phyloP scores from a whole-genome alignment of 1,140 invertebrate species.

The Drosophila insularis region DNA sequence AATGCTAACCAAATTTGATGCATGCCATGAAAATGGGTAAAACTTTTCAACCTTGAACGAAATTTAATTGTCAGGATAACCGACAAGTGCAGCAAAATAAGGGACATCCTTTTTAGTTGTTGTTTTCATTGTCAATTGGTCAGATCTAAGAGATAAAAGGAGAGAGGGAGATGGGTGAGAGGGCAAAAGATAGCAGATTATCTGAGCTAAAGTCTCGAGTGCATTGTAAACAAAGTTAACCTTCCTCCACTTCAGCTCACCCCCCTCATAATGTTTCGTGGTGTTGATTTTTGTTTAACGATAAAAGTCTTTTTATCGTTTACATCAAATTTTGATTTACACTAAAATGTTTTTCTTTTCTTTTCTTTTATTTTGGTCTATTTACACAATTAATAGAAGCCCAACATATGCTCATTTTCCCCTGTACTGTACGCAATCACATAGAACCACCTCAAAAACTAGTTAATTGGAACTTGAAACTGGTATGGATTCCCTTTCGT shows the following conservation, averaged over 20 bases:
- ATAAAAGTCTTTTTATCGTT: conserved; percentile 37
- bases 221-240: conserved; percentile 3
- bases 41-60: conserved; percentile 23
- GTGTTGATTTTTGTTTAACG: conserved; percentile 33
- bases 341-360: not conserved
- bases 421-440: conserved; percentile 12
- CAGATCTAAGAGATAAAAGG: not conserved
- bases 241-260: not conserved
- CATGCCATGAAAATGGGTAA: conserved; percentile 20
- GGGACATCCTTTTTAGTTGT: conserved; percentile 44
- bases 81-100: conserved; percentile 52
- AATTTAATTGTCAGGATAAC: conserved; percentile 65
- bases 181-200: not conserved
- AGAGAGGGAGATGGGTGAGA: no score
- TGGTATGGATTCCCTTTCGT: conserved; percentile 49
- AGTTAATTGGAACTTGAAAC: conserved; percentile 18
- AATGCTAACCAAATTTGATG: conserved; percentile 7
- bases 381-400: conserved; percentile 70
- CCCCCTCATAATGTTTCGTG: conserved; percentile 21
- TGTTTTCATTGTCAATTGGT: not conserved
- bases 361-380: conserved; percentile 3
- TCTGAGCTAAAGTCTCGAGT: not conserved
- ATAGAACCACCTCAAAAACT: not conserved
- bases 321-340: conserved; percentile 46
- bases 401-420: conserved; percentile 63